A percentile compares a stretch with the other conserved stretches of the same genome.
Conservation (phyloP, 2,113 vertebrate species). For the Oncorhynchus keta region DNA sequence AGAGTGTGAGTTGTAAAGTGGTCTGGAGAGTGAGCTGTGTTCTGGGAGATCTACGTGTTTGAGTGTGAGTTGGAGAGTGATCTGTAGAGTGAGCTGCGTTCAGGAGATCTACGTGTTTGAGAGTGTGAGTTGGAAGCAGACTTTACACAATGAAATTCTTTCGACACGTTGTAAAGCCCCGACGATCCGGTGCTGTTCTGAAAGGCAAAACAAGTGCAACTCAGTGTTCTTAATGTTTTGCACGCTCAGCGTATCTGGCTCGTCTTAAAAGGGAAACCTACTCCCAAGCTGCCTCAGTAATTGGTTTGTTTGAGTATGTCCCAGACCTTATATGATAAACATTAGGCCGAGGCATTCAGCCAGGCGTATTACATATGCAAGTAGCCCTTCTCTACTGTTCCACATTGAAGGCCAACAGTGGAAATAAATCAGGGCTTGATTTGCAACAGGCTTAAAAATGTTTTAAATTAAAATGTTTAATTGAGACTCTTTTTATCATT, state of each 20-base stretch:
- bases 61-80: too few species aligned
- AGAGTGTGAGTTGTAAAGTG: too few species aligned
- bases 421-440: conserved; percentile 48
- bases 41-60: too few species aligned
- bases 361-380: conserved; percentile 7
- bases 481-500: conserved; percentile 24
- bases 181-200: too few species aligned
- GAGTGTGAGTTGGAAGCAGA: too few species aligned
- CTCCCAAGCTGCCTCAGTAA: background rate
- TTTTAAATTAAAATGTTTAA: conserved; percentile 40
- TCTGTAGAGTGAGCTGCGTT: too few species aligned
- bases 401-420: conserved; percentile 15
- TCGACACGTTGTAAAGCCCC: too few species aligned
- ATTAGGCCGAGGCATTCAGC: conserved; percentile 6
- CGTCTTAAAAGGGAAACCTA: background rate
- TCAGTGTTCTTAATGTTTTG: background rate
- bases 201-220: too few species aligned
- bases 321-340: conserved; percentile 17
- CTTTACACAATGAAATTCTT: too few species aligned
- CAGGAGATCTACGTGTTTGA: too few species aligned
- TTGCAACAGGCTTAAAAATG: conserved; percentile 39
- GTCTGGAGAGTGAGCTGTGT: too few species aligned
- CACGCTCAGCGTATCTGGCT: background rate
- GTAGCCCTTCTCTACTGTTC: background rate
- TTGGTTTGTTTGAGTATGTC: conserved; percentile 16